Evolutionary conservation across 2,113 vertebrate species (phyloP).

Genomic region (Cyphomyrus plagiostoma): DNA sequence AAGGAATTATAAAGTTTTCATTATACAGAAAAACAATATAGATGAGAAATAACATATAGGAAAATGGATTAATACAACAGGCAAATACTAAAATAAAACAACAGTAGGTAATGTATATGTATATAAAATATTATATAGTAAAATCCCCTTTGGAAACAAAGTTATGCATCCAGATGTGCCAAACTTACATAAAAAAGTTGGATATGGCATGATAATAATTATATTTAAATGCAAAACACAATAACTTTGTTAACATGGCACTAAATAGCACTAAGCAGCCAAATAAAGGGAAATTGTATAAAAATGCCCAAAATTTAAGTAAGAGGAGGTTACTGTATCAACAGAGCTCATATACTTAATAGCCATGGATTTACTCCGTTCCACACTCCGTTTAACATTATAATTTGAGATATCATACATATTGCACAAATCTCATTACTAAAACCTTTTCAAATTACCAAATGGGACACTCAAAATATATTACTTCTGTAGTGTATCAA

Average conservation of each 20-base stretch:
- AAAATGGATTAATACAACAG: neutral
- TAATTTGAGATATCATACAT: neutral
- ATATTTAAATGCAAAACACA: neutral
- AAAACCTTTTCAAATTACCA: slow-evolving; percentile 16
- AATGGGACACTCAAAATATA: slow-evolving; percentile 27
- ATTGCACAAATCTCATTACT: slow-evolving; percentile 15
- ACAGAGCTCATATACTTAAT: slow-evolving; percentile 19
- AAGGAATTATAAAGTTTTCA: neutral
- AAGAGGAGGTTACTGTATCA: slow-evolving; percentile 28
- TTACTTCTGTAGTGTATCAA: slow-evolving; percentile 23
- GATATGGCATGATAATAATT: neutral
- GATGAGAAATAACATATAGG: neutral
- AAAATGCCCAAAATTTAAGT: neutral
- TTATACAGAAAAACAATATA: neutral
- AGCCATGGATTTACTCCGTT: slow-evolving; percentile 26
- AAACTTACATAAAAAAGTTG: neutral
- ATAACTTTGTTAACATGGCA: neutral
- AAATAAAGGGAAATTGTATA: slow-evolving; percentile 22
- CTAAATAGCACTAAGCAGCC: neutral
- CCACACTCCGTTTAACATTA: neutral
- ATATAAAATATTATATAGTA: neutral
- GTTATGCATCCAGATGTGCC: neutral
- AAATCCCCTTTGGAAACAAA: neutral
- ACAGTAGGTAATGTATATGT: neutral
- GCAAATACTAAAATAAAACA: neutral